phyloP scores from a whole-genome alignment of 2,888 invertebrate genomes.

The Oscheius sp. region DNA sequence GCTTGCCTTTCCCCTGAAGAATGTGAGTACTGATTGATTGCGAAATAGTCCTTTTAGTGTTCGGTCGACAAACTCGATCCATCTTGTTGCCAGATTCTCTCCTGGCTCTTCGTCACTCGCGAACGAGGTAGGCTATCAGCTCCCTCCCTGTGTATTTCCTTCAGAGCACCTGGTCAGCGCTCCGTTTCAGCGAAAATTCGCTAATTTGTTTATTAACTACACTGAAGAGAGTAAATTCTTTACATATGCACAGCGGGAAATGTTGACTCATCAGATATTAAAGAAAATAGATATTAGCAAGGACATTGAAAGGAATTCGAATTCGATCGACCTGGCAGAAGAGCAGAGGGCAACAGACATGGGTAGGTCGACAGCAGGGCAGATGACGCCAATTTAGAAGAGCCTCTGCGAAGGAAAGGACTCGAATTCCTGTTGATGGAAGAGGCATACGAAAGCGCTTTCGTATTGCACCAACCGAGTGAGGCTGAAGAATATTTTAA shows the following conservation, averaged over 20 bases:
- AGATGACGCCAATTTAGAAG: constrained; percentile 34
- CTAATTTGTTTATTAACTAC: constrained; percentile 48
- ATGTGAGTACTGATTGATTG: constrained; percentile 38
- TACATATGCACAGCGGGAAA: constrained; percentile 49
- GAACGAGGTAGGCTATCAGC: constrained; percentile 40
- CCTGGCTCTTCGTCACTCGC: constrained; percentile 52
- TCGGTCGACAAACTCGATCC: constrained; percentile 44
- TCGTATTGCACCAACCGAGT: constrained; percentile 74
- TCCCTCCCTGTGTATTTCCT: not conserved
- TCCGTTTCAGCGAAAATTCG: constrained; percentile 58
- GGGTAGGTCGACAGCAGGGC: not conserved
- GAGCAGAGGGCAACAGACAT: not conserved
- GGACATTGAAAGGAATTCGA: constrained; percentile 23
- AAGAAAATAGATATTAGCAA: constrained; percentile 21
- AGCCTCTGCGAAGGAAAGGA: constrained; percentile 67
- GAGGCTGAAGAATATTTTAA: constrained; percentile 55
- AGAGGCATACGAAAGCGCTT: constrained; percentile 73
- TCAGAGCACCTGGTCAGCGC: constrained; percentile 49
- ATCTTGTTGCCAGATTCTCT: constrained; percentile 49
- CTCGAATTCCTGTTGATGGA: constrained; percentile 74
- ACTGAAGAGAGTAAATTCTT: constrained; percentile 55
- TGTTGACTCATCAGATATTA: constrained; percentile 50
- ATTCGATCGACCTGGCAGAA: not conserved
- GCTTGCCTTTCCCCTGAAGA: constrained; percentile 57
- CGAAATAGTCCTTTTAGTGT: constrained; percentile 43